A percentile compares a stretch with the other conserved stretches of the same genome.
phyloP scores from a whole-genome alignment of 64 coral and sea anemone species.

The Anthopleura sola region DNA sequence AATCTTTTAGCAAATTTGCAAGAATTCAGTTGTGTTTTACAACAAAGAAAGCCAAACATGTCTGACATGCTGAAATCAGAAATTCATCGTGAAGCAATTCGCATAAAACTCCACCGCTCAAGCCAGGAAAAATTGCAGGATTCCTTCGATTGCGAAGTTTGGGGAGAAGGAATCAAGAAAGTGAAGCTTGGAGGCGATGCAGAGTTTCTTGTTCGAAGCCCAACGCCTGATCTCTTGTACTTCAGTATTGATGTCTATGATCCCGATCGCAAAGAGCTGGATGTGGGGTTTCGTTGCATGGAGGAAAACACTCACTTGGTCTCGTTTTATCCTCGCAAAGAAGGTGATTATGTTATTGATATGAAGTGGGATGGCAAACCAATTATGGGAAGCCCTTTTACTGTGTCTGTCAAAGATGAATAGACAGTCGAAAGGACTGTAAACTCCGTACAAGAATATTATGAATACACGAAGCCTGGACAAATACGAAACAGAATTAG shows the following conservation, averaged over 20 bases:
- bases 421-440: not conserved
- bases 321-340: not conserved
- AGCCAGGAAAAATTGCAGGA: not conserved
- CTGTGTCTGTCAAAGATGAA: not conserved
- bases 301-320: conserved; percentile 20
- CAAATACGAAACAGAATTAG: too few relatives aligned
- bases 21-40: not conserved
- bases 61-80: conserved; percentile 29
- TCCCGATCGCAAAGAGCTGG: not conserved
- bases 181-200: conserved; percentile 2
- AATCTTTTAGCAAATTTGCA: not conserved
- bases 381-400: conserved; percentile 9
- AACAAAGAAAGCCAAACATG: not conserved
- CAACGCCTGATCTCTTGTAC: conserved; percentile 7
- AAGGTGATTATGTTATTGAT: not conserved
- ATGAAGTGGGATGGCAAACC: conserved; percentile 8
- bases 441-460: too few relatives aligned
- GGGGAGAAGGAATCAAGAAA: not conserved
- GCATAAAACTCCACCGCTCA: not conserved
- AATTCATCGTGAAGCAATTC: conserved; percentile 20
- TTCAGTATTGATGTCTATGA: conserved; percentile 6
- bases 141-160: not conserved
- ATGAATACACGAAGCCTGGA: too few relatives aligned
- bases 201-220: not conserved
- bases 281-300: not conserved